Evolutionary conservation across 2,888 invertebrate species (phyloP).

Genomic region (Andrena fulva): DNA sequence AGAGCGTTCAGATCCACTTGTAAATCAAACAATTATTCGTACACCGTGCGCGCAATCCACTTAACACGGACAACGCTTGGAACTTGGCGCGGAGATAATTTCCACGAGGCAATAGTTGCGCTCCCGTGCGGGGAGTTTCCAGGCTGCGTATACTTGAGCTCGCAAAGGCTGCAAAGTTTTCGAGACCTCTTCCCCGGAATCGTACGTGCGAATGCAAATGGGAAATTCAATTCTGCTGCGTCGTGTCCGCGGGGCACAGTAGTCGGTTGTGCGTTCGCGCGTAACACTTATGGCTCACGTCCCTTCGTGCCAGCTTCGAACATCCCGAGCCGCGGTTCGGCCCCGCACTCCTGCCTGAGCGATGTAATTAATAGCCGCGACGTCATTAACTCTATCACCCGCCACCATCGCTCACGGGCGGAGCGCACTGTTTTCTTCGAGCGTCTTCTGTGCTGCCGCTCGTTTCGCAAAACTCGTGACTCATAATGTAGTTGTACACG

Average conservation of each 20-base stretch:
- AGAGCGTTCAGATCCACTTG: slow-evolving; percentile 45
- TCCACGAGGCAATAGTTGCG: slow-evolving; percentile 2
- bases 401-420: slow-evolving; percentile 2
- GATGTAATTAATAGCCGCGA: slow-evolving; percentile 45
- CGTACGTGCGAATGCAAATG: slow-evolving; percentile 4
- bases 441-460: not conserved
- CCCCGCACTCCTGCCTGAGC: slow-evolving; percentile 11
- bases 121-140: not conserved
- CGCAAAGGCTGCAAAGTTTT: slow-evolving; percentile 12
- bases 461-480: slow-evolving; percentile 24
- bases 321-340: not conserved
- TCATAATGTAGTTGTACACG: slow-evolving; percentile 10
- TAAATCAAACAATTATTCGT: slow-evolving; percentile 67
- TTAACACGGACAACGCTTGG: not conserved
- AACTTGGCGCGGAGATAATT: slow-evolving; percentile 22
- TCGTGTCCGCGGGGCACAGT: not conserved
- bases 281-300: not conserved
- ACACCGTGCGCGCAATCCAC: not conserved
- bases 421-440: slow-evolving; percentile 12
- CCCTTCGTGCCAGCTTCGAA: not conserved
- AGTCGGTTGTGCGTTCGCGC: not conserved
- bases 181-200: not conserved
- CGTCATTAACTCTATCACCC: slow-evolving; percentile 35
- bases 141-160: not conserved
- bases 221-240: slow-evolving; percentile 6